Conservation (phyloP, 2,888 invertebrate species). For the Asteroscopus sphinx region DNA sequence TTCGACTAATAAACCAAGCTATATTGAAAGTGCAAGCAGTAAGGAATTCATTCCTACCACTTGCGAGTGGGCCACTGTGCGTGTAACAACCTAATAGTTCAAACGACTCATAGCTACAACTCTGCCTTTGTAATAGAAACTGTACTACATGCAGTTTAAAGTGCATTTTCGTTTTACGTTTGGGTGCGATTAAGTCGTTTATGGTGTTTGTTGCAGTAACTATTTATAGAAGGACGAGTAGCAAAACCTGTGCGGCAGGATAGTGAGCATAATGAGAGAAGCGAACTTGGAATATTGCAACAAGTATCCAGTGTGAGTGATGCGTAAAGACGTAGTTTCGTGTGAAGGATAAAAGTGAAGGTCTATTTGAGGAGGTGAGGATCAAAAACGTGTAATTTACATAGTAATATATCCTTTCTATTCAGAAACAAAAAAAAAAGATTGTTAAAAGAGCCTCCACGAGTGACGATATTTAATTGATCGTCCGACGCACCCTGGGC, state of each 20-base stretch:
- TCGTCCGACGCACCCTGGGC: no score
- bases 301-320: constrained; percentile 68
- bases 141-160: constrained; percentile 43
- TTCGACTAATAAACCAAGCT: constrained; percentile 72
- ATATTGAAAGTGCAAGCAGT: constrained; percentile 86
- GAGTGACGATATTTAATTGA: no score
- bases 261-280: constrained; percentile 77
- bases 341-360: constrained; percentile 6
- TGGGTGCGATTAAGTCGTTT: constrained; percentile 52
- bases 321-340: constrained; percentile 50
- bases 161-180: constrained; percentile 51
- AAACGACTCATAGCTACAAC: constrained; percentile 46
- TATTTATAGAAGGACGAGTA: constrained; percentile 85
- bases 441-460: no score
- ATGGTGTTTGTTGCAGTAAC: constrained; percentile 56
- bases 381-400: no score
- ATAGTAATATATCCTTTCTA: no score
- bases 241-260: constrained; percentile 84
- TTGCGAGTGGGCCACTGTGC: constrained; percentile 82
- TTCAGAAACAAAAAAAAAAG: no score
- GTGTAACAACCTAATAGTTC: constrained; percentile 35
- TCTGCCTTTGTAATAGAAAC: constrained; percentile 44
- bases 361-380: no score
- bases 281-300: constrained; percentile 74
- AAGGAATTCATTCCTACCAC: constrained; percentile 81